These are phyloP conservation scores for Magallana nippona DNA, from an alignment of 2,888 invertebrate species.

Conservation along the genomic window DNA sequence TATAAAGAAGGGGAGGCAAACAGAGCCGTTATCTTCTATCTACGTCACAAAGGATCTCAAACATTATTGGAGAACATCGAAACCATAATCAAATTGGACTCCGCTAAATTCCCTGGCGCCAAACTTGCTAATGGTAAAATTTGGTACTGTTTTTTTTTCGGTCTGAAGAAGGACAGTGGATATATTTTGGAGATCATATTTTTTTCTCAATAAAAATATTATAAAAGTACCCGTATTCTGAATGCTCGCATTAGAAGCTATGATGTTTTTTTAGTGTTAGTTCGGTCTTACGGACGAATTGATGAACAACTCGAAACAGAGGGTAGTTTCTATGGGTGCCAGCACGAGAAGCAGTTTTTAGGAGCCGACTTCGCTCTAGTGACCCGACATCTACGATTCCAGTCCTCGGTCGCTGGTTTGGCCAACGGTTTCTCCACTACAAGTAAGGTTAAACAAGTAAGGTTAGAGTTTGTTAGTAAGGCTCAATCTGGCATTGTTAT, in stretches of 20 bases:
- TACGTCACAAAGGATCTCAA: not conserved
- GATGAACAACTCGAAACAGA: not conserved
- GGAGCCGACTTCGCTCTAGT: not conserved
- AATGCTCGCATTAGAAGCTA: not conserved
- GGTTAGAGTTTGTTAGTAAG: too few species aligned
- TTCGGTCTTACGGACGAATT: slow-evolving; percentile 2
- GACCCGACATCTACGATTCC: not conserved
- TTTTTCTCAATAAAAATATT: too few species aligned
- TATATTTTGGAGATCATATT: too few species aligned
- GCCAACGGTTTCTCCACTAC: not conserved
- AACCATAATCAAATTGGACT: slow-evolving; percentile 3
- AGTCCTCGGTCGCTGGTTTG: not conserved
- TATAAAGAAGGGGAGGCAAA: not conserved
- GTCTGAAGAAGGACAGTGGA: too few species aligned
- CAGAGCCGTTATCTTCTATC: not conserved
- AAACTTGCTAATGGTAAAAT: not conserved
- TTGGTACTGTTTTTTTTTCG: not conserved
- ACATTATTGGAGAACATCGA: slow-evolving; percentile 12
- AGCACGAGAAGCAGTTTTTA: not conserved
- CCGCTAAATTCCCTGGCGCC: not conserved
- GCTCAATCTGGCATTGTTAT: too few species aligned
- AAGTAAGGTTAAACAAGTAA: not conserved
- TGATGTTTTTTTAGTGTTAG: not conserved
- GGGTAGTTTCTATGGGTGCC: not conserved
- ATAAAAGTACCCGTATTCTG: too few species aligned